Conservation (phyloP, 35 echinoderm and acorn worm species). For the Apostichopus parvimensis region DNA sequence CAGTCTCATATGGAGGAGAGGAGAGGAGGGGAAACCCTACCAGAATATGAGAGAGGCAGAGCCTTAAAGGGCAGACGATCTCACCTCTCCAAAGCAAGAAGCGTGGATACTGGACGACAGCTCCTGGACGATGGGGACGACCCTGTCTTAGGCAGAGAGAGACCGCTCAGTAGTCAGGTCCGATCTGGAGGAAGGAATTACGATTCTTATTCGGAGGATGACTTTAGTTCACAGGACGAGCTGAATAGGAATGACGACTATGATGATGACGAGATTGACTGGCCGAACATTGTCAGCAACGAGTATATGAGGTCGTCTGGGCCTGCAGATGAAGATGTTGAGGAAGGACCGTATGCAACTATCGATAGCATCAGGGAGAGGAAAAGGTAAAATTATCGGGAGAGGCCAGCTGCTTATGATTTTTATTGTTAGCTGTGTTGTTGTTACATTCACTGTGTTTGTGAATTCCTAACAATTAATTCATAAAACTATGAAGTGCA, state of each 20-base stretch:
- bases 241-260: background rate
- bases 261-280: too few relatives aligned
- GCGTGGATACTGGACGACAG: slow-evolving; percentile 20
- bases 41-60: background rate
- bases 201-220: slow-evolving; percentile 10
- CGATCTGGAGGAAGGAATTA: slow-evolving; percentile 20
- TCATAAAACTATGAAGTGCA: too few relatives aligned
- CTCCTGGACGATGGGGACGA: slow-evolving; percentile 54
- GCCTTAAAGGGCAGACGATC: background rate
- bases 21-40: slow-evolving; percentile 24
- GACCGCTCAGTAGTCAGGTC: background rate
- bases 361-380: slow-evolving; percentile 72
- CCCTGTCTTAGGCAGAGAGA: background rate
- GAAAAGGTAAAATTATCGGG: slow-evolving; percentile 18
- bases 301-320: background rate
- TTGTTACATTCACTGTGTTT: too few relatives aligned
- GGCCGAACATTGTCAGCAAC: background rate
- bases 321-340: slow-evolving; percentile 33
- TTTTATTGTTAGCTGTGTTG: too few relatives aligned
- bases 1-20: slow-evolving; percentile 27
- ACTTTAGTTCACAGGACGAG: slow-evolving; percentile 34
- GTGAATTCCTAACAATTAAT: too few relatives aligned
- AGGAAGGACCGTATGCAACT: slow-evolving; percentile 67
- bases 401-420: too few relatives aligned
- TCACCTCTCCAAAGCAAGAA: slow-evolving; percentile 40